These are phyloP conservation scores for Muscicapa adusta DNA, from an alignment of 2,113 vertebrate species.

Conservation along the genomic window DNA sequence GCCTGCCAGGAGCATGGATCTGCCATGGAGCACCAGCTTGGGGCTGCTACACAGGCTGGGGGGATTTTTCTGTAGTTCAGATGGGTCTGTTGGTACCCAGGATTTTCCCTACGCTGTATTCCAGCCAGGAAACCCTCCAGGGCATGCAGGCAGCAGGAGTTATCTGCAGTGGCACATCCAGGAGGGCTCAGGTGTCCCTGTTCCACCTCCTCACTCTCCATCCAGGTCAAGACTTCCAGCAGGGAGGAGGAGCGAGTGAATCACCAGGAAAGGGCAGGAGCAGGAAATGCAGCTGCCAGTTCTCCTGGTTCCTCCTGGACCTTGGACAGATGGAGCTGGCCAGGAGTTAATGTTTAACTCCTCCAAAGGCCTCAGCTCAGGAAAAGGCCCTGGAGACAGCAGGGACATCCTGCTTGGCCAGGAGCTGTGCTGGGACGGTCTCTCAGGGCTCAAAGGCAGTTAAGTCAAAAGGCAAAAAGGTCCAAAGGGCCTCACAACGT, in stretches of 20 bases:
- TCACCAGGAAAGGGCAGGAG: neutral
- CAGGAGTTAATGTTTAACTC: slow-evolving; percentile 29
- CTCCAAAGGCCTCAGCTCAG: neutral
- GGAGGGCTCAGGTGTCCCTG: neutral
- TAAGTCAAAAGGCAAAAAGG: neutral
- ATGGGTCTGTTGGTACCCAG: neutral
- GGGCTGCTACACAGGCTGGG: rapidly evolving
- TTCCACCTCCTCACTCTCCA: neutral
- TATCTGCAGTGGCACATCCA: rapidly evolving
- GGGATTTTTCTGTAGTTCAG: neutral
- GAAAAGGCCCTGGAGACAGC: neutral
- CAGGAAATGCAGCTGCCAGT: neutral
- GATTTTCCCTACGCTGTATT: neutral
- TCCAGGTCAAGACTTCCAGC: neutral
- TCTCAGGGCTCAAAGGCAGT: neutral
- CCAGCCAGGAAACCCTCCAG: neutral
- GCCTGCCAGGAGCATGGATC: neutral
- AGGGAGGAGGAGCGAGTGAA: neutral
- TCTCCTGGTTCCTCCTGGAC: neutral
- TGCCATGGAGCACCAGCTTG: rapidly evolving
- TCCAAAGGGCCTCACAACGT: neutral
- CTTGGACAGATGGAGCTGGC: neutral
- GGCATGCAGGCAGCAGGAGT: neutral
- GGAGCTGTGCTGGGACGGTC: neutral
- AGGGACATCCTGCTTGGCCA: neutral